Evolutionary conservation across 92 coral and sea anemone species (phyloP).

Genomic region (Porites evermanni): DNA sequence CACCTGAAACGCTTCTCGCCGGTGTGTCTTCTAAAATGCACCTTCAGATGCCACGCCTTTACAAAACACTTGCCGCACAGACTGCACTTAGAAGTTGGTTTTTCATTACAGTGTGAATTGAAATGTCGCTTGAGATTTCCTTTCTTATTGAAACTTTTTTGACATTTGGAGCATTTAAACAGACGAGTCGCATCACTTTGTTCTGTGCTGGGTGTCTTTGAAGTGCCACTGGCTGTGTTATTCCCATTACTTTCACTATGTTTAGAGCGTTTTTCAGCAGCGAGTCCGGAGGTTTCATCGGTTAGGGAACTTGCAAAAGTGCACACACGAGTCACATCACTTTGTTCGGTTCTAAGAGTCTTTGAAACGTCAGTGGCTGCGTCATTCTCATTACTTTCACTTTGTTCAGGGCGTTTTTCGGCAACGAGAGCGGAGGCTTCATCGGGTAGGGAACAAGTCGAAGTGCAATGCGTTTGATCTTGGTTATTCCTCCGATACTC

Average conservation of each 20-base stretch:
- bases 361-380: background rate
- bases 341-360: background rate
- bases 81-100: slow-evolving; percentile 2
- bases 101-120: slow-evolving; percentile 14
- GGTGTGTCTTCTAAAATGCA: slow-evolving; percentile 10
- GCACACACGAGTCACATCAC: background rate
- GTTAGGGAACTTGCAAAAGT: background rate
- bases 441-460: background rate
- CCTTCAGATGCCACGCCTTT: background rate
- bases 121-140: slow-evolving; percentile 15
- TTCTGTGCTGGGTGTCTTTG: background rate
- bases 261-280: background rate
- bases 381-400: background rate
- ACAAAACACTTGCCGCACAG: slow-evolving; percentile 17
- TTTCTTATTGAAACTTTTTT: background rate
- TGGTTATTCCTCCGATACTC: background rate
- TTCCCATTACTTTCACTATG: background rate
- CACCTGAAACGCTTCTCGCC: slow-evolving; percentile 4
- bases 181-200: background rate
- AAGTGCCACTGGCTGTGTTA: background rate
- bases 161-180: background rate
- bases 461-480: background rate
- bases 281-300: background rate
- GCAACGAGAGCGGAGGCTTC: background rate
- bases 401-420: background rate